Evolutionary conservation across 2,797 vertebrate species (phyloP), one percentile per base, ranked within the genome.

Genomic region (Gallirallus australis): DNA sequence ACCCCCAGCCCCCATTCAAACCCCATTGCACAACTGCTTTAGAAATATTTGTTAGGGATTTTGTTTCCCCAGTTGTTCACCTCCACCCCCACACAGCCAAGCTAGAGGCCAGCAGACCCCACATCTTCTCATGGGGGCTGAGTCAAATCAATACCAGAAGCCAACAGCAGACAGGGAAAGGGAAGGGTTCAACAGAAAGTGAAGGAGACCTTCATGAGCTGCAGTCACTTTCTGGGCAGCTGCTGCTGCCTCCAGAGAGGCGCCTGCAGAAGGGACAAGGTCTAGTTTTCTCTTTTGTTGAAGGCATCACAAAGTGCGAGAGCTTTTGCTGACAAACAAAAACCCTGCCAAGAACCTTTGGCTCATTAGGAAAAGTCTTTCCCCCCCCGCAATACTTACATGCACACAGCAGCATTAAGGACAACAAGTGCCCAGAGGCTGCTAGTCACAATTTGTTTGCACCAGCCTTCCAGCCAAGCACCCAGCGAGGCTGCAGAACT

Each of bases 391-490:
- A 92, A 92, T 19, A 82, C 75, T 91, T 90, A 27, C 27, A 88
- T n/a, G 66, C 80, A 72, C 48, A 61, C 70, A 66, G 60, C 90
- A 65, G 68, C 60, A 64, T 86, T 57, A 91, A 60, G 82, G 97
- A 94, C 95, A 96, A 97, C 92, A 97, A 96, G 96, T 96, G 96
- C 97, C 93, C 97, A 97, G 97, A 97, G 97, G 97, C 97, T 95
- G 97, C 83, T 69, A 70, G 89, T 79, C 85, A 92, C 37, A 81
- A 35, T 86, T 93, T 92, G 86, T 81, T 69, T 82, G 95, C 48
- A 90, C 24, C 75, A 73, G 23, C 25, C 60, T 89, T 39, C 48
- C 86, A 93, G 83, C 94, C 92, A 82, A 90, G 33, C 9, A 68
- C 50, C 42, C 50, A 7, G 64, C 70, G 7, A 16, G 53, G 77